These are phyloP conservation scores for Alligator mississippiensis DNA, from an alignment of 2,113 vertebrate species.

Conservation along the genomic window DNA sequence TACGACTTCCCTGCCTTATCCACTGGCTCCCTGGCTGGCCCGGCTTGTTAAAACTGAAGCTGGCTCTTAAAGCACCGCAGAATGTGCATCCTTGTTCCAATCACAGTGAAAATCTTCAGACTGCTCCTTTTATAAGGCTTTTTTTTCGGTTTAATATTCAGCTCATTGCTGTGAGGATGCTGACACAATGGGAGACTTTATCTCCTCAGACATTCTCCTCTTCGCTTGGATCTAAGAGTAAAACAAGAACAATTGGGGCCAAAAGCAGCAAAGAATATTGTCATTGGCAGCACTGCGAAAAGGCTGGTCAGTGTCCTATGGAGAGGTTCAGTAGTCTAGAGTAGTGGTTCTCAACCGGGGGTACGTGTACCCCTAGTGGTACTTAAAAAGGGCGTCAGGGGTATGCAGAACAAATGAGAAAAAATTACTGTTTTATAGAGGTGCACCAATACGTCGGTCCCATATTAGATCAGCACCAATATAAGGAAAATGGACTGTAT, in stretches of 20 bases:
- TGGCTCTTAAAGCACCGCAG: background rate
- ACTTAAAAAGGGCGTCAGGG: no score
- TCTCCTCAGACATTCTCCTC: background rate
- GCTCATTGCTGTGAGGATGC: accelerated
- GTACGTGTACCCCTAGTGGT: no score
- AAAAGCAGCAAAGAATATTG: background rate
- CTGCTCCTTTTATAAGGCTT: background rate
- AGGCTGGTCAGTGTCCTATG: background rate
- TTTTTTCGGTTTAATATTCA: background rate
- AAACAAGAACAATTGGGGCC: background rate
- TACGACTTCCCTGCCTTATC: background rate
- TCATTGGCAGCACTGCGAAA: background rate
- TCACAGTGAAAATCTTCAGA: background rate
- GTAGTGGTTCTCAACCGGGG: background rate
- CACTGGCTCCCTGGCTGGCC: background rate
- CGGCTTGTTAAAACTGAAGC: background rate
- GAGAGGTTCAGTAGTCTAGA: background rate
- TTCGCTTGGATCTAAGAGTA: background rate
- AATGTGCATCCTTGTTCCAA: background rate
- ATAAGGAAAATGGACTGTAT: no score
- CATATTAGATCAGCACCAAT: no score
- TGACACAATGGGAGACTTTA: accelerated
- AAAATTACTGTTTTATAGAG: no score
- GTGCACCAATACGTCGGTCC: no score
- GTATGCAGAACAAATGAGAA: no score